These are phyloP conservation scores for Graphium colonna DNA, from an alignment of 2,888 invertebrate genomes.

Conservation along the genomic window DNA sequence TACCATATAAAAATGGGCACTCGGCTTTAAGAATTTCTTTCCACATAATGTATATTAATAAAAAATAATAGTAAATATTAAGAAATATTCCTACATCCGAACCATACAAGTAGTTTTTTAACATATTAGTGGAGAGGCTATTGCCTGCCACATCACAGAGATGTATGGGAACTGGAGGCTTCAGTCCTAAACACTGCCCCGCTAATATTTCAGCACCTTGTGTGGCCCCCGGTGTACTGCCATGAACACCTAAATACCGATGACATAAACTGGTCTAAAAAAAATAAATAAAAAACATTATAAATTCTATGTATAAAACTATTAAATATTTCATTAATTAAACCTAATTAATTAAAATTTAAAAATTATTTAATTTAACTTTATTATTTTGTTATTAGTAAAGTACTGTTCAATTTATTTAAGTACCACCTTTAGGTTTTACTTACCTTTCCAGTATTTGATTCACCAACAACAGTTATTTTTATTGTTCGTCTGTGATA, in stretches of 20 bases:
- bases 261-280: conserved; percentile 62
- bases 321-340: conserved; percentile 2
- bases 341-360: background rate
- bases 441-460: conserved; percentile 90
- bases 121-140: conserved; percentile 87
- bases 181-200: conserved; percentile 63
- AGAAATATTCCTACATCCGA: conserved; percentile 86
- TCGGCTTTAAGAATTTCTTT: no score
- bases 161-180: conserved; percentile 82
- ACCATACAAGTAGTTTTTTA: conserved; percentile 86
- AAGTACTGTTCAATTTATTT: no score
- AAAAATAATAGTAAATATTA: no score
- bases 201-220: conserved; percentile 71
- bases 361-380: no score
- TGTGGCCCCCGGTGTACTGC: conserved; percentile 42
- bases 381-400: no score
- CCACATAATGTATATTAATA: no score
- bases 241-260: conserved; percentile 57
- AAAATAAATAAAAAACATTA: background rate
- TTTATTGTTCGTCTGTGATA: conserved; percentile 83
- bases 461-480: conserved; percentile 89
- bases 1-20: no score
- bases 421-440: no score
- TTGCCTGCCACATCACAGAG: conserved; percentile 93
- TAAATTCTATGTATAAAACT: background rate